Evolutionary conservation across 2,797 vertebrate genomes (phyloP), one percentile per base, ranked within the genome.

Genomic region (Tinamus major): DNA sequence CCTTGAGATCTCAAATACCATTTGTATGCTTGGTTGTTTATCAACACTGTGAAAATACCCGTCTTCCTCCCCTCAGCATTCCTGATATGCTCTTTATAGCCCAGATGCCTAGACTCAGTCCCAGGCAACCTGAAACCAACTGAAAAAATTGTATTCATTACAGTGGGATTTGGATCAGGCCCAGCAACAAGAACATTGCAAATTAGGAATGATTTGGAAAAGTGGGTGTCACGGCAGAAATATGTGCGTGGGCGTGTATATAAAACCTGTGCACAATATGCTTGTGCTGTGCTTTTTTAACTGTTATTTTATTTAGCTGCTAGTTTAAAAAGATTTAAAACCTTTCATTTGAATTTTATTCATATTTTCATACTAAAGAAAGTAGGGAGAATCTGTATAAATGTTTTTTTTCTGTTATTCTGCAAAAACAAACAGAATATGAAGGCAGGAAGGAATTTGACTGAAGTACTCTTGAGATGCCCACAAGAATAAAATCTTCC

Each of bases 121-220:
- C 89, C 67, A 93, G 59, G 90, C 87, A 91, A 89, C 80, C 63
- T 91, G 95, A 96, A 95, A 96, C 87, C 87, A 86, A 49, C 65
- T 17, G 21, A 80, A 93, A 93, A 93, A 44, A 2, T 44, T 63
- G 59, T 0, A 2, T 61, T 94, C 82, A 14, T 89, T 72, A 48
- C 87, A 81, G 35, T 78, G 81, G 89, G 89, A 94, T 95, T 95
- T 96, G 92, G 77, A 95, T 81, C 67, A 74, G 63, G 26, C 79
- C 78, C 93, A 95, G 89, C 24, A 84, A 81, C 27, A 72, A 76
- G 94, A 89, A 95, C 87, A 87, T 65, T 87, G 82, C 90, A 95
- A 93, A 95, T 93, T 83, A 95, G 87, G 90, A 93, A 87, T 85
- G 79, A 89, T 94, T 79, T 93, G 92, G 87, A 94, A 90, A 95